Evolutionary conservation across 2,888 invertebrate genomes (phyloP).

Genomic region (Theretra japonica): DNA sequence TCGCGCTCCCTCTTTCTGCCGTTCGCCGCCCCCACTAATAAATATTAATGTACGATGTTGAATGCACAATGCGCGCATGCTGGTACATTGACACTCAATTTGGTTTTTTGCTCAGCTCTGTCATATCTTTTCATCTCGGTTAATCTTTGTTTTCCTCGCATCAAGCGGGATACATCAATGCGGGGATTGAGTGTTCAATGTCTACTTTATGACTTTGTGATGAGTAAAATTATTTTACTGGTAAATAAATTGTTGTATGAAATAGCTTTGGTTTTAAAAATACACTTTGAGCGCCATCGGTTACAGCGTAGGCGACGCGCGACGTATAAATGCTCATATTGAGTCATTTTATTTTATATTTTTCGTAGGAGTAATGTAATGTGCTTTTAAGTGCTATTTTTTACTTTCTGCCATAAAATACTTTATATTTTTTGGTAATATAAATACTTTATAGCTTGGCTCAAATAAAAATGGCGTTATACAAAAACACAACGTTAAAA

Average conservation of each 20-base stretch:
- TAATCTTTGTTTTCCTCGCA: slow-evolving; percentile 28
- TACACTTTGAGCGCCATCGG: too few relatives aligned
- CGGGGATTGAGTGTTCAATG: slow-evolving; percentile 1
- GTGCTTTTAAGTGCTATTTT: too few relatives aligned
- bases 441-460: too few relatives aligned
- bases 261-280: neutral
- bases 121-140: slow-evolving; percentile 22
- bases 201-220: neutral
- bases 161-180: slow-evolving; percentile 12
- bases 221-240: neutral
- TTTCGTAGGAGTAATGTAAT: too few relatives aligned
- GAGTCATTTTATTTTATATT: too few relatives aligned
- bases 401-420: too few relatives aligned
- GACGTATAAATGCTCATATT: too few relatives aligned
- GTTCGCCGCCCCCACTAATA: slow-evolving; percentile 64
- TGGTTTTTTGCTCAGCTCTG: slow-evolving; percentile 64
- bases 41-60: slow-evolving; percentile 83
- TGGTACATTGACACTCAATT: slow-evolving; percentile 83
- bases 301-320: too few relatives aligned
- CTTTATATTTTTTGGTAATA: too few relatives aligned
- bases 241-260: neutral
- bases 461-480: too few relatives aligned
- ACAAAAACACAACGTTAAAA: too few relatives aligned
- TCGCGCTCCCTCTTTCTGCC: slow-evolving; percentile 54
- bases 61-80: slow-evolving; percentile 76